phyloP scores from a whole-genome alignment of 2,888 invertebrate species.

The Ceramica pisi region DNA sequence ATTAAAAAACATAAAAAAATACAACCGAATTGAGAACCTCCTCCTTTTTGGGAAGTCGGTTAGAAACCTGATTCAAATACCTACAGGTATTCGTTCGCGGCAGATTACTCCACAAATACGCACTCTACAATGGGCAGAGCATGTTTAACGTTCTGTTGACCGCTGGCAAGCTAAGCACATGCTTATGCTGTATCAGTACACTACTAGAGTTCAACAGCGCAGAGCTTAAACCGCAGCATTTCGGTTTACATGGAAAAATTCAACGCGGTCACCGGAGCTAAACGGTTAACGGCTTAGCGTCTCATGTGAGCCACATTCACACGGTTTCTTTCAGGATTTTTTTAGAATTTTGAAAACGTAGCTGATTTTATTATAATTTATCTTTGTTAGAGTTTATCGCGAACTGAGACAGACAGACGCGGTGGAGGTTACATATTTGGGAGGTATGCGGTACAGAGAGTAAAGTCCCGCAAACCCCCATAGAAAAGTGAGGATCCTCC shows the following conservation, averaged over 20 bases:
- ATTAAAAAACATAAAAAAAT: too few relatives aligned
- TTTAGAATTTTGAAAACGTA: background rate
- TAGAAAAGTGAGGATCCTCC: too few relatives aligned
- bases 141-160: background rate
- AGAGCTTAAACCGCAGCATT: constrained; percentile 31
- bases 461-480: too few relatives aligned
- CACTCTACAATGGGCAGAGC: background rate
- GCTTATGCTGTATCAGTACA: background rate
- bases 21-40: too few relatives aligned
- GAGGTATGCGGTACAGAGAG: too few relatives aligned
- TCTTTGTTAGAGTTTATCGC: too few relatives aligned
- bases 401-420: too few relatives aligned
- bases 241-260: constrained; percentile 30
- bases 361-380: too few relatives aligned
- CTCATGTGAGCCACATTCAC: background rate
- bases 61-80: background rate
- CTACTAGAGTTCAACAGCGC: constrained; percentile 38
- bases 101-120: background rate
- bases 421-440: too few relatives aligned
- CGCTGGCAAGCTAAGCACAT: background rate
- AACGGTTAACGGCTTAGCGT: constrained; percentile 17
- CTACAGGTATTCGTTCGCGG: background rate
- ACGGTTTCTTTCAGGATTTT: background rate
- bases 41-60: too few relatives aligned
- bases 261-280: constrained; percentile 19